Base-by-base conservation (phyloP, 2,113 vertebrate genomes). In the Catharus bicknelli region DNA sequence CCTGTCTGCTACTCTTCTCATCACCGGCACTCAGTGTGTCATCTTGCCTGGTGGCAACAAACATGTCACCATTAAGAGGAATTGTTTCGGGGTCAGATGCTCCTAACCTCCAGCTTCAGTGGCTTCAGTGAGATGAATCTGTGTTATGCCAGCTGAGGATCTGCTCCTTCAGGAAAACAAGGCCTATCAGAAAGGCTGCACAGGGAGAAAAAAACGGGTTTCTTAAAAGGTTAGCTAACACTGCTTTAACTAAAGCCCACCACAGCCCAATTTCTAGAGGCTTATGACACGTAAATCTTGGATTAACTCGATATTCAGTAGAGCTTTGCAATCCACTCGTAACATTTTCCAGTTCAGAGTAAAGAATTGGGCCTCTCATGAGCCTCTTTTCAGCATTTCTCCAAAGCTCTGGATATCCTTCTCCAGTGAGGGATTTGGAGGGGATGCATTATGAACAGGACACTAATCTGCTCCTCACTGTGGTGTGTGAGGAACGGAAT, bases 171-270 rank as follows among this genome's bases (percentile, higher is more conserved):
- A 75, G 78, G 72, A 90, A 92, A 94, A 87, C 70, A 90, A 79
- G 78, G 53, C 38, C 59, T 36, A 45, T 43, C 2, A 0, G 63
- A 95, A 94, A 76, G 48, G 81, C 57, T 70, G 54, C n/a, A 88
- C 13, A 57, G 55, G 26, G 81, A 87, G n/a, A 43, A 63, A 93
- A 94, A 94, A 26, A 15, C 85, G 16, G 17, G 48, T 90, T 91
- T 94, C 91, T 93, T 91, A 88, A 88, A 95, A 94, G 67, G 87
- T 96, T 95, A 95, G 93, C 90, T 95, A 95, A 96, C 93, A 70
- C 84, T 91, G 64, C 87, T 95, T 94, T 95, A 94, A 66, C 79
- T 96, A 95, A 96, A 95, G 68, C 61, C 55, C 53, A 48, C 67
- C 64, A 74, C 55, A 93, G 89, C 93, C 93, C 82, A 82, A 2